These are phyloP conservation scores for Zeuzera pyrina DNA, from an alignment of 2,888 invertebrate genomes.

Conservation along the genomic window DNA sequence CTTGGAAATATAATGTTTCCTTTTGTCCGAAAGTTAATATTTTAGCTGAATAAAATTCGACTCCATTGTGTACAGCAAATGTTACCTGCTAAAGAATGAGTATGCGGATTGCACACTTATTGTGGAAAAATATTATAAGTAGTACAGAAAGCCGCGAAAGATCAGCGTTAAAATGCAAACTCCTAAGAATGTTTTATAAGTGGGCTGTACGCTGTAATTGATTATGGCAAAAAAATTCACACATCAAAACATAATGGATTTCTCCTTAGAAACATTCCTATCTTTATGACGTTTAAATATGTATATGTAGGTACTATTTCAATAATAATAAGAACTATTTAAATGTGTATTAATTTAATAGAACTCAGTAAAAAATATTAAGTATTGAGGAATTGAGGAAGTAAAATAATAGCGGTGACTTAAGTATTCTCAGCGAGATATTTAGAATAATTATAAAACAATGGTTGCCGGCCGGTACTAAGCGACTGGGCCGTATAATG, in stretches of 20 bases:
- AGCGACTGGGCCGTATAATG: conserved; percentile 32
- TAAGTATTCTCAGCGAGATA: conserved; percentile 23
- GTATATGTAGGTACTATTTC: too few relatives aligned
- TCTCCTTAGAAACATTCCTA: too few relatives aligned
- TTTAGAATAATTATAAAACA: conserved; percentile 48
- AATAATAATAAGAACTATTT: too few relatives aligned
- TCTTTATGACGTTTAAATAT: too few relatives aligned
- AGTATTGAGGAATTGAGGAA: too few relatives aligned
- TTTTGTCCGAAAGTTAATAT: conserved; percentile 67
- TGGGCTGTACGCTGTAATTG: conserved; percentile 54
- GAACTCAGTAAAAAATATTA: too few relatives aligned
- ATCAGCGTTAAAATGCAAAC: conserved; percentile 37
- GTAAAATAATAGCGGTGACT: conserved; percentile 5
- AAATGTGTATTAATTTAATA: too few relatives aligned
- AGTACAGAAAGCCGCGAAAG: conserved; percentile 40
- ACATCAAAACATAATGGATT: too few relatives aligned
- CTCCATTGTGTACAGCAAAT: conserved; percentile 49
- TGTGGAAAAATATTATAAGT: conserved; percentile 38
- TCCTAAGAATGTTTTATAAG: conserved; percentile 35
- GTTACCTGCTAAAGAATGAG: conserved; percentile 59
- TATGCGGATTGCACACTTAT: conserved; percentile 53
- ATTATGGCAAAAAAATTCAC: conserved; percentile 30
- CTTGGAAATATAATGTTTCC: conserved; percentile 67
- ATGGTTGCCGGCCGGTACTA: conserved; percentile 31
- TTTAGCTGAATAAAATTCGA: conserved; percentile 62